Percentiles rank a stretch among this genome's conserved stretches.
phyloP scores from a whole-genome alignment of 2,888 invertebrate genomes.

The Pegoplata infirma region DNA sequence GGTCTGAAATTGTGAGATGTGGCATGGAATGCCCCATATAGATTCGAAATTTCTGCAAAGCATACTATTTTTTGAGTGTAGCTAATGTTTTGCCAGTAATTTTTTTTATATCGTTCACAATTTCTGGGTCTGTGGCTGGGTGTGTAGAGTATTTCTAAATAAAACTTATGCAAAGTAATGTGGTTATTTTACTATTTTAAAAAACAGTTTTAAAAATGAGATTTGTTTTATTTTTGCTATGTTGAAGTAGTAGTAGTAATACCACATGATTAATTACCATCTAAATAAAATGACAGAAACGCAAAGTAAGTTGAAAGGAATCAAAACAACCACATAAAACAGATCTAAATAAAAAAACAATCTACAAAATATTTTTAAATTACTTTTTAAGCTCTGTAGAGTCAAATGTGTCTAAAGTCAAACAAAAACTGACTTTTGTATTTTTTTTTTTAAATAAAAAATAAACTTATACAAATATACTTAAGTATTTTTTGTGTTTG shows the following conservation, averaged over 20 bases:
- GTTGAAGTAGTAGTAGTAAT: background rate
- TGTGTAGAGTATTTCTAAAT: too few relatives aligned
- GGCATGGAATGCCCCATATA: too few relatives aligned
- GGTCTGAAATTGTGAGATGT: too few relatives aligned
- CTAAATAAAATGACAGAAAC: background rate
- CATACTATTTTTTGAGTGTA: too few relatives aligned
- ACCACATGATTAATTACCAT: conserved; percentile 26
- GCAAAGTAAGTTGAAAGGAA: background rate
- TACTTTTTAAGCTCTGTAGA: conserved; percentile 10
- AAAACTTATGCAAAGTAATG: background rate
- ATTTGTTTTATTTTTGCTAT: background rate
- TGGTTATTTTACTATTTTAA: conserved; percentile 13
- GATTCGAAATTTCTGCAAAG: too few relatives aligned
- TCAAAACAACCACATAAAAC: background rate
- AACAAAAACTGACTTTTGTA: background rate
- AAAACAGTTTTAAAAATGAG: conserved; percentile 9
- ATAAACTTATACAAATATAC: too few relatives aligned
- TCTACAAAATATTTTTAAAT: background rate
- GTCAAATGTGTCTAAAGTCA: conserved; percentile 5
- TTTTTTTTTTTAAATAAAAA: background rate
- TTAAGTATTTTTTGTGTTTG: too few relatives aligned
- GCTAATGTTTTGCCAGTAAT: too few relatives aligned
- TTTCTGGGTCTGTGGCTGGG: too few relatives aligned
- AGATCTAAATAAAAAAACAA: background rate
- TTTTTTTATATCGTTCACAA: too few relatives aligned